Evolutionary conservation across 2,797 vertebrate genomes (phyloP), one percentile per base, ranked within the genome.

Genomic region (Thalassophryne amazonica): DNA sequence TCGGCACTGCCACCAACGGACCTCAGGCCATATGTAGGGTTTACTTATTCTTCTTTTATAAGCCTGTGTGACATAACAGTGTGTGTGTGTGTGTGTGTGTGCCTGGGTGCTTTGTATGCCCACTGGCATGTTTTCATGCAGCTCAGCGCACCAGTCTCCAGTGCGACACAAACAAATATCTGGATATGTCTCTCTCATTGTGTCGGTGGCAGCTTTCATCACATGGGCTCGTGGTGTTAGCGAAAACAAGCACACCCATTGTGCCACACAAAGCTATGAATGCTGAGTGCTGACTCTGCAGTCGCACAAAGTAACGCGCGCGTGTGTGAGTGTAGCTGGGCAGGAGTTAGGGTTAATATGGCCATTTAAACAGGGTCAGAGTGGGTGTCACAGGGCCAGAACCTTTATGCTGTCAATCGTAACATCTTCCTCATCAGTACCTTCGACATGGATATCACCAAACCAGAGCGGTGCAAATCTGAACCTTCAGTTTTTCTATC

Each of bases 261-360:
- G 90, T 91, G 80, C 68, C 65, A 53, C 85, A 88, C 86, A 90
- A 91, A 91, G 86, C 85, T 85, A 73, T 22, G 64, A 85, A 84
- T 89, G 90, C 91, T 91, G 91, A 91, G 86, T 30, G 90, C 91
- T 91, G 91, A 91, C 86, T 30, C 76, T 89, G 89, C 89, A 90
- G 82, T 83, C 60, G 80, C 80, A 83, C 80, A 78, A 83, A 85
- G 83, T 36, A 69, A 21, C 60, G 52, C 51, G 29, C 21, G 34
- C 55, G 42, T 50, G 40, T 13, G 22, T 49, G 38, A 31, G 31
- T 49, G 55, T 60, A 64, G 61, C 38, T 63, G 56, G 38, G 47
- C 43, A 60, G 60, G 24, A n/a, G n/a, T n/a, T n/a, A n/a, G n/a
- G n/a, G n/a, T n/a, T n/a, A n/a, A n/a, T n/a, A n/a, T n/a, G 47